Evolutionary conservation across 2,797 vertebrate species (phyloP).

Genomic region (Lepus oiostolus): DNA sequence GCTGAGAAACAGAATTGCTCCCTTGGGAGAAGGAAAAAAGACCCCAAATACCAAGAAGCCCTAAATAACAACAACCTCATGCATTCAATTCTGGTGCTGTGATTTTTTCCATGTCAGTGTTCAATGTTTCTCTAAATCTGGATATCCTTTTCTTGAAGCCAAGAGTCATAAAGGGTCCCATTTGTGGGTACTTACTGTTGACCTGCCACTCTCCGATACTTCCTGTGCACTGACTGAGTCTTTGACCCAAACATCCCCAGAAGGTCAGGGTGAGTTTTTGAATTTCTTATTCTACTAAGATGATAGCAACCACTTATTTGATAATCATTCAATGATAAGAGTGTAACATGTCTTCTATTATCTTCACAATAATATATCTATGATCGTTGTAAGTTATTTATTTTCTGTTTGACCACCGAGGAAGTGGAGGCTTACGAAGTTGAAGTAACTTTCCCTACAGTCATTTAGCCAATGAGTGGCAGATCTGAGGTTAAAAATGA

Average conservation of each 20-base stretch:
- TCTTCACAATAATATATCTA: background rate
- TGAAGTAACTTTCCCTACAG: background rate
- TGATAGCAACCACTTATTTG: background rate
- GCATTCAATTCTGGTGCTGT: background rate
- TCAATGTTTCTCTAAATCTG: constrained; percentile 52
- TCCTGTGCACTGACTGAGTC: background rate
- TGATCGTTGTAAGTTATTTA: background rate
- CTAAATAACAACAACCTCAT: constrained; percentile 74
- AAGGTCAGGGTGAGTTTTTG: background rate
- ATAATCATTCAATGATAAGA: background rate
- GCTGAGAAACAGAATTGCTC: constrained; percentile 21
- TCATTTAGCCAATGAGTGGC: background rate
- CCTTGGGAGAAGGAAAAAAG: constrained; percentile 54
- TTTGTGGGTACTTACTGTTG: background rate
- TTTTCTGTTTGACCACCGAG: background rate
- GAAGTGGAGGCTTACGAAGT: background rate
- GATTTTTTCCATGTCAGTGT: constrained; percentile 65
- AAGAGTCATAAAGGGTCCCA: background rate
- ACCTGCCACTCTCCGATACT: background rate
- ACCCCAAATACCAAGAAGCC: constrained; percentile 61
- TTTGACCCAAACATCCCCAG: background rate
- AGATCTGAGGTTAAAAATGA: background rate
- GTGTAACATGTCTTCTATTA: background rate
- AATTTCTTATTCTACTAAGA: background rate
- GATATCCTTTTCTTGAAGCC: background rate